Base-by-base conservation (phyloP, 2,113 vertebrate species). In the Panthera uncia region DNA sequence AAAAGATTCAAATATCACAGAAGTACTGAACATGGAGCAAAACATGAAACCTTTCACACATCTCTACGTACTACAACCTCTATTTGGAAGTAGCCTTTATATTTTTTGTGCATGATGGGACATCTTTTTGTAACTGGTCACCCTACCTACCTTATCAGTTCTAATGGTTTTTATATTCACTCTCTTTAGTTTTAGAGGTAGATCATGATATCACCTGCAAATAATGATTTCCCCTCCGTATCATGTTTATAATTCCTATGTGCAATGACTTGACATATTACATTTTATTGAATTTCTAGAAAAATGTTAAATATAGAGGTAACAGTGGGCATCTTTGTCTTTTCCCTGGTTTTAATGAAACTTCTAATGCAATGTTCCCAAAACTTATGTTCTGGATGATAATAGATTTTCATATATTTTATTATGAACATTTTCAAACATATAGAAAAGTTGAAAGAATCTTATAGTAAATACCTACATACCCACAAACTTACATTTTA, bases 351-450 rank as follows among this genome's bases (percentile, higher is more conserved):
- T 89, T 89, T 79, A 93, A 18, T 73, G 84, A 95, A 92, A 95
- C 29, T 95, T 92, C 41, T 85, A 95, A 52, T 80, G 27, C 27
- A 89, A 50, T 88, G 76, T 92, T 89, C 79, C 50, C 16, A 68
- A 97, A 89, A 93, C 4, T 65, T 31, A 89, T 95, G 12, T 89
- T 83, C 76, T 85, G 41, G 16, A 45, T 89, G 50, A 84, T 79
- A 82, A 95, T 89, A 74, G 69, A 66, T 76, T 86, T 89, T 91
- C 90, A 97, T 85, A 31, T 91, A 31, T 86, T 93, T 95, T 76
- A 95, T 91, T 81, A 81, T 76, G 66, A 89, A 74, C 27, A 48
- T 66, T 97, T 89, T 90, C 73, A 66, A 81, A 79, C 38, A 91
- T n/a, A 94, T 18, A 94, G 68, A 31, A 68, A 74, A 74, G 36